Base-by-base conservation (phyloP, 2,888 invertebrate species). In the Pachycephus smyrnensis region DNA sequence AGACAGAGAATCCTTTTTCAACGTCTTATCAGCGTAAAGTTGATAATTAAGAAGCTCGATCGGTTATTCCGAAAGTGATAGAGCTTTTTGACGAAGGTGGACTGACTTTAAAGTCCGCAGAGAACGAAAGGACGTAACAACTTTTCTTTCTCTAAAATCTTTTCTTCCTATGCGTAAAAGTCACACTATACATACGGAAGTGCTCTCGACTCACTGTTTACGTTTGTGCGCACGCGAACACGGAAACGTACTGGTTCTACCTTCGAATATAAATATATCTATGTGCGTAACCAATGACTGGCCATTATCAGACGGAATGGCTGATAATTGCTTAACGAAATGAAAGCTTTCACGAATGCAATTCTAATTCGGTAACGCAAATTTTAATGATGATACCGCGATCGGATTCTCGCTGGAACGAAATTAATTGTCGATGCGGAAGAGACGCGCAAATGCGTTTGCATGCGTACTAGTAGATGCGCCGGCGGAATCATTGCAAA, bases 311-410 rank as follows among this genome's bases (percentile, higher is more conserved):
- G 31, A 37, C 75, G 85, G 80, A 87, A 69, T 30, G 69, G 11
- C 31, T 32, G 31, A 32, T 30, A 69, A 87, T 87, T 87, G 86
- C 86, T 86, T 87, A 86, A 86, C 86, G 87, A 86, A 87, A 85
- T 84, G 86, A 86, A 87, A 87, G 74, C 80, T 78, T 78, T 12
- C n/a, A 40, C 12, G 69, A 69, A 69, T 37, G 81, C 82, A 82
- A 84, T 83, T 85, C 81, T 84, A 82, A 88, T 87, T 86, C 84
- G 85, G 85, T 84, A 88, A 88, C 87, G 40, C 15, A 85, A 88
- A 88, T 88, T 88, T 88, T 88, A 88, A 88, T 88, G 87, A 88
- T 88, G 83, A 84, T 86, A 86, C 84, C 86, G 80, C 86, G 83
- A 81, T 78, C 79, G 84, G 80, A 77, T 81, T 80, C 83, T 79